These are phyloP conservation scores for Forbesichthys agassizii DNA, from an alignment of 2,113 vertebrate genomes.

Conservation along the genomic window DNA sequence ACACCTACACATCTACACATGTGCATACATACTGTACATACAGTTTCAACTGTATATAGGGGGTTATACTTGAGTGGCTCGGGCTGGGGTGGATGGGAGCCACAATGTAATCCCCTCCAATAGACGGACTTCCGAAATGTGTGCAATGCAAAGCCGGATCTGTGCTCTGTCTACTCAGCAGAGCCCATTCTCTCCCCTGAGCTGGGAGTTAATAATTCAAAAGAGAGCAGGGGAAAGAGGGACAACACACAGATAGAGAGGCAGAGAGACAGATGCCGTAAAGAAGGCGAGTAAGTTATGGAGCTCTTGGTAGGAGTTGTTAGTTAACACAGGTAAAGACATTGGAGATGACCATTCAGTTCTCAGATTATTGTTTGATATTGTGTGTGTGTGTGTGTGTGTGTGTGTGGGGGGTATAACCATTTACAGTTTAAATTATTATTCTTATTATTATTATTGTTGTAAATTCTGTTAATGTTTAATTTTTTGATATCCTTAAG, in stretches of 20 bases:
- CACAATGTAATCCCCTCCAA: conserved; percentile 60
- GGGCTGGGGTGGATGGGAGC: conserved; percentile 30
- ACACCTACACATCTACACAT: background rate
- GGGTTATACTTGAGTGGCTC: background rate
- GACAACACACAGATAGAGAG: conserved; percentile 43
- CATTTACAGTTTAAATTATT: no score
- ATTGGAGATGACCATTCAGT: no score
- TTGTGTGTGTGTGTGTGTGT: no score
- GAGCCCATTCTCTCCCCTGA: conserved; percentile 70
- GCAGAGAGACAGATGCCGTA: conserved; percentile 1
- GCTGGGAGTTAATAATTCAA: conserved; percentile 78
- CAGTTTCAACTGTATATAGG: background rate
- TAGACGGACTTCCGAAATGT: conserved; percentile 66
- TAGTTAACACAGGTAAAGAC: no score
- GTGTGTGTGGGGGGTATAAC: no score
- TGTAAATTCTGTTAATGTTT: no score
- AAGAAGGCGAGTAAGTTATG: background rate
- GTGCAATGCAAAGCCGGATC: conserved; percentile 68
- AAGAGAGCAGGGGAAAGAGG: conserved; percentile 58
- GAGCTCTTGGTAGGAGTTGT: no score
- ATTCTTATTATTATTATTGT: no score
- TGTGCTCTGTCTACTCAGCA: conserved; percentile 75
- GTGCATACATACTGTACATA: background rate
- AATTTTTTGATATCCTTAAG: no score
- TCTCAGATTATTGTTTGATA: no score